Conservation (phyloP, 2,888 invertebrate species). For the Hanleya hanleyi region DNA sequence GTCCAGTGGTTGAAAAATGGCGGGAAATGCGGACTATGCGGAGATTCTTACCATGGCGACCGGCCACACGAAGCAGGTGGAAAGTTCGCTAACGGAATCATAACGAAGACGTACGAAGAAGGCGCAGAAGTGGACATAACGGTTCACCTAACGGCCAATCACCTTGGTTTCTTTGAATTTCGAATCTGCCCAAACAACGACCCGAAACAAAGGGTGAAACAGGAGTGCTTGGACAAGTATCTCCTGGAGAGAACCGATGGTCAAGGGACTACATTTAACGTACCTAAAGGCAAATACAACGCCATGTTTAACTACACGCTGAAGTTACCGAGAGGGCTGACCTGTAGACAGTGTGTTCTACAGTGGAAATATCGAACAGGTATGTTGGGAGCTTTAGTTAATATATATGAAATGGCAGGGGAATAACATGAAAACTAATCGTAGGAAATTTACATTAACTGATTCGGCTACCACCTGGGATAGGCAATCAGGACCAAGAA, state of each 20-base stretch:
- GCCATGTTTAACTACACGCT: slow-evolving; percentile 50
- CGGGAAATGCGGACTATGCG: slow-evolving; percentile 92
- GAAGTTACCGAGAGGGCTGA: slow-evolving; percentile 60
- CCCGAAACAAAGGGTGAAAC: slow-evolving; percentile 51
- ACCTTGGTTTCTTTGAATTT: slow-evolving; percentile 72
- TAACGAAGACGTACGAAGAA: slow-evolving; percentile 60
- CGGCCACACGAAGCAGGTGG: slow-evolving; percentile 68
- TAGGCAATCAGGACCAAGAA: too few relatives aligned
- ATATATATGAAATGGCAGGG: too few relatives aligned
- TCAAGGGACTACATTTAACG: slow-evolving; percentile 46
- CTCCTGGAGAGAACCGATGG: slow-evolving; percentile 60
- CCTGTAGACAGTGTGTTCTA: slow-evolving; percentile 71
- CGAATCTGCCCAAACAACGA: slow-evolving; percentile 67
- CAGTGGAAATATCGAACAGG: slow-evolving; percentile 74
- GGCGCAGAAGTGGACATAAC: slow-evolving; percentile 68
- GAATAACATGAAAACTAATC: too few relatives aligned
- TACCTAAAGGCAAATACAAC: slow-evolving; percentile 44
- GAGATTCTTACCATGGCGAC: slow-evolving; percentile 81
- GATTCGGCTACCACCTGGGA: too few relatives aligned
- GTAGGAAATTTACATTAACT: too few relatives aligned
- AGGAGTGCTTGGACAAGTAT: slow-evolving; percentile 67
- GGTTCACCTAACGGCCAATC: slow-evolving; percentile 70
- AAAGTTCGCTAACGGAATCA: slow-evolving; percentile 64
- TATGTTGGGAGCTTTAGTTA: too few relatives aligned
- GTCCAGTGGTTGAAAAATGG: slow-evolving; percentile 60